These are phyloP conservation scores for Apteryx mantelli DNA, from an alignment of 2,113 vertebrate species.

Conservation along the genomic window DNA sequence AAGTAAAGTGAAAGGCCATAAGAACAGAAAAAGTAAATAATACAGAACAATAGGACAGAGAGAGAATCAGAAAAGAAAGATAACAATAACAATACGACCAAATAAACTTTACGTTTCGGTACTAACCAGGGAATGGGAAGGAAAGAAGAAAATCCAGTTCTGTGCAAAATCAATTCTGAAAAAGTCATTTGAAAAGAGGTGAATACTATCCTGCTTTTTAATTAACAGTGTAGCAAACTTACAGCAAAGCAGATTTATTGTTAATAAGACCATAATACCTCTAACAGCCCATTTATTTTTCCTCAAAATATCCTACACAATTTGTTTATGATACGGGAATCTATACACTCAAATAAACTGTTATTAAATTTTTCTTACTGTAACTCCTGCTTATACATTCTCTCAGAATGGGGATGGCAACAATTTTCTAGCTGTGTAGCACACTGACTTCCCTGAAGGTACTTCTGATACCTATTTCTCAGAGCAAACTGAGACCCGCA, in stretches of 20 bases:
- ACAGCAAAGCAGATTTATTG: not conserved
- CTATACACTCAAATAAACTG: not conserved
- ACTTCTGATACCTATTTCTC: not conserved
- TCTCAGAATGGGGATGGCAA: not conserved
- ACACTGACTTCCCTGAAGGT: not conserved
- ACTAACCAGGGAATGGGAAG: not conserved
- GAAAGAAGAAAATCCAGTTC: not conserved
- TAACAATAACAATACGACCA: not conserved
- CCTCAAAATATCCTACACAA: not conserved
- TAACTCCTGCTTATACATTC: not conserved
- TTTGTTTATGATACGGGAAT: not conserved
- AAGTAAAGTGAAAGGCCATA: not conserved
- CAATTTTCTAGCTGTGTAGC: not conserved
- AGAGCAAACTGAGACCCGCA: not conserved
- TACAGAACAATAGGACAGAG: not conserved
- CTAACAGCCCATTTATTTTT: not conserved
- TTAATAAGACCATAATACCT: not conserved
- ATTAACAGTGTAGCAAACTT: not conserved
- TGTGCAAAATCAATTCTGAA: not conserved
- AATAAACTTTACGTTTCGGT: not conserved
- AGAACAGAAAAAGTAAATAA: not conserved
- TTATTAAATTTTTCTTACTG: not conserved
- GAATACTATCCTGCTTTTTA: not conserved
- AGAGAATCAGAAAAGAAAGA: not conserved
- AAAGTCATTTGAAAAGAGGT: not conserved